phyloP scores from a whole-genome alignment of 2,797 vertebrate species.

The Pangasius djambal region DNA sequence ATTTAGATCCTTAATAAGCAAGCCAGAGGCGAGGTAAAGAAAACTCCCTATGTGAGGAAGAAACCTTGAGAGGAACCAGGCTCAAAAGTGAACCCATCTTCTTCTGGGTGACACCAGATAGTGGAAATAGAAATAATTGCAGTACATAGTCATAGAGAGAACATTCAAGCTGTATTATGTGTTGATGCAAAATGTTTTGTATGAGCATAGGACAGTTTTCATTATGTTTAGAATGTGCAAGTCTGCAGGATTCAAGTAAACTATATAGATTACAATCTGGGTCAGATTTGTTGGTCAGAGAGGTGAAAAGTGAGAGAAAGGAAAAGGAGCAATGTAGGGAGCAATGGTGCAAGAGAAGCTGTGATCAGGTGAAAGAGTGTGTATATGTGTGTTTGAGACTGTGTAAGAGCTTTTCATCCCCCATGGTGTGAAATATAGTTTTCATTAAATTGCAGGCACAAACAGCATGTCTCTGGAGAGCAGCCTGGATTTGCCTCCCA shows the following conservation, averaged over 20 bases:
- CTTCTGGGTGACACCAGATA: neutral
- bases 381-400: neutral
- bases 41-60: neutral
- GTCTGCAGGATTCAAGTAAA: neutral
- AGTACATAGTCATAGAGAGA: neutral
- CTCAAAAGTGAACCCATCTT: neutral
- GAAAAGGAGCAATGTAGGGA: too few relatives aligned
- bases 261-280: neutral
- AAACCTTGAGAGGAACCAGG: neutral
- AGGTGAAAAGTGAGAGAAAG: neutral
- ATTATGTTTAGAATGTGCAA: neutral
- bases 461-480: conserved; percentile 55
- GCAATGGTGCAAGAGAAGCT: conserved; percentile 1
- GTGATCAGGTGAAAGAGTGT: neutral
- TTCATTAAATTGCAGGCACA: conserved; percentile 61
- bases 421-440: conserved; percentile 60
- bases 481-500: conserved; percentile 7
- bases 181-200: neutral
- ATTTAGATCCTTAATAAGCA: neutral
- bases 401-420: conserved; percentile 42
- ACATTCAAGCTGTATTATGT: too few relatives aligned
- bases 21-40: neutral
- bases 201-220: neutral
- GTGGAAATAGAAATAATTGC: neutral
- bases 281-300: neutral